Conservation (phyloP, 2,113 vertebrate genomes). For the Erythrolamprus reginae region DNA sequence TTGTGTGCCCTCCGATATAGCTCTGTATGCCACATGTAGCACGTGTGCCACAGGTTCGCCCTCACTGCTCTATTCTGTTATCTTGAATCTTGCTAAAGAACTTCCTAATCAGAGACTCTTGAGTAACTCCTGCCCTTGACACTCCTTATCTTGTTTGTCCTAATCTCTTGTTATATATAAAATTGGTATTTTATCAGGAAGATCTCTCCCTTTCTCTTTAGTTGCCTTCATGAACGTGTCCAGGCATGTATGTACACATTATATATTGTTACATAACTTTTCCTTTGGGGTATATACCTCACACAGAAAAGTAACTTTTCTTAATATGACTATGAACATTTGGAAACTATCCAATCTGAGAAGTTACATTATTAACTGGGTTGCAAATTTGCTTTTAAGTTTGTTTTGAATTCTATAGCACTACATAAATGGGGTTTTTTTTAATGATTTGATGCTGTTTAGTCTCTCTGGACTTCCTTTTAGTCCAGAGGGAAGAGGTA, state of each 20-base stretch:
- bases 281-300: neutral
- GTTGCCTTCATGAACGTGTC: neutral
- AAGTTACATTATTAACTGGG: conserved; percentile 30
- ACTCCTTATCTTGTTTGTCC: neutral
- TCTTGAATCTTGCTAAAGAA: neutral
- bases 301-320: conserved; percentile 27
- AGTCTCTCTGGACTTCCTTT: neutral
- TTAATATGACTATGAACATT: conserved; percentile 15
- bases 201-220: neutral
- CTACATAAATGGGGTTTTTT: neutral
- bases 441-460: neutral
- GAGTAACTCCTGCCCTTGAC: neutral
- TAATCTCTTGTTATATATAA: neutral
- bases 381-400: neutral
- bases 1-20: too few relatives aligned
- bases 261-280: neutral
- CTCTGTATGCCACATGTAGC: too few relatives aligned
- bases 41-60: too few relatives aligned
- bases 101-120: neutral
- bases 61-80: neutral
- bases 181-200: neutral
- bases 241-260: neutral
- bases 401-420: neutral
- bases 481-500: neutral
- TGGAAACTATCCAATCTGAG: conserved; percentile 51